Base-by-base conservation (phyloP, 2,888 invertebrate species). In the Blastobasis adustella region DNA sequence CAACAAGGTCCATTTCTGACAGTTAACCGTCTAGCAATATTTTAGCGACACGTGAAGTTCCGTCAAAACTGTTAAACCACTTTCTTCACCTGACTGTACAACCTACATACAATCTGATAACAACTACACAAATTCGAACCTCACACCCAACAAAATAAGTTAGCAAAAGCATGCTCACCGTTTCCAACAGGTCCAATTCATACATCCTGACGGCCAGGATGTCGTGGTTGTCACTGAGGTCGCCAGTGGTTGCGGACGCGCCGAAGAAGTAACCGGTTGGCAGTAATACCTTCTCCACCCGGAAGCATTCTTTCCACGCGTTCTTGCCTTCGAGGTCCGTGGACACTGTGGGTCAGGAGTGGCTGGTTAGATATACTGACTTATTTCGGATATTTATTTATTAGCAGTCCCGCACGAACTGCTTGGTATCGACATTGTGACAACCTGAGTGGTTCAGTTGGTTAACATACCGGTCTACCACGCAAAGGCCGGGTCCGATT, bases 211-310 rank as follows among this genome's bases (percentile, higher is more conserved):
- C 91, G 1, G 97, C 94, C 57, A 97, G 90, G 56, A 99, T 91
- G 79, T 99, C 99, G 79, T 99, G 99, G 79, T 96, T 97, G 89
- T 99, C 99, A 56, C 95, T 94, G 46, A 99, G 89, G 76, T 99
- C 98, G 2, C 99, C 99, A 0, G 99, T 99, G 1, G 98, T 98
- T 0, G 99, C 97, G 0, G 98, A 94, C 5, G 97, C 90, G 2
- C 99, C 99, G 77, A 98, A 94, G 83, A 91, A 98, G 83, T 98
- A 99, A 0, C 97, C 97, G 0, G 98, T 97, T 0, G 99, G 99
- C 7, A 99, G 89, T 54, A 93, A 91, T 0, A 99, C 96, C 47
- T 97, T 96, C 63, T 93, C 91, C 0, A 98, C 98, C 51, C 91
- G 90, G 66, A 99, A 93, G 71, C 99, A 99, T 68, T 95, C 94